Evolutionary conservation across 2,888 invertebrate genomes (phyloP), one percentile per base, ranked within the genome.

Genomic region (Drosophila leonis): DNA sequence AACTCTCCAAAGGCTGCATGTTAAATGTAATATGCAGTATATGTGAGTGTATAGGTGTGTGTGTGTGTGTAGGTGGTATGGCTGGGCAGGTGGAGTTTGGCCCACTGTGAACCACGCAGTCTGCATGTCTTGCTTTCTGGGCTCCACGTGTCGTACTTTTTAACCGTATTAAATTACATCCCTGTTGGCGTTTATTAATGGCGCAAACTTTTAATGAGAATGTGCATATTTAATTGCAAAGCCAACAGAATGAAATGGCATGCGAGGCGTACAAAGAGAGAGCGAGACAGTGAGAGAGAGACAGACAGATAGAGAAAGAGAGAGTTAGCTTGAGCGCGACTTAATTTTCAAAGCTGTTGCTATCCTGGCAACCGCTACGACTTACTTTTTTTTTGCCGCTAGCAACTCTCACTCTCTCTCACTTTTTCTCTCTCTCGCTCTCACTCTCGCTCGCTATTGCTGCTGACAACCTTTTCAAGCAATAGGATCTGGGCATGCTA

Each of bases 191-290:
- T 86, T 88, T 86, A 86, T 86, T 86, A 86, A 86, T 86, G 86
- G 86, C 88, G 87, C 86, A 86, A 86, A 88, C 87, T 86, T 86
- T 86, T 86, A 86, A 86, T 86, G 86, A 86, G 86, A 86, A 86
- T 86, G 86, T 86, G 86, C 86, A 86, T 86, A 86, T 86, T 86
- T 86, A 88, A 86, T 86, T 86, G 86, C 88, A 83, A 79, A 84
- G 83, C 82, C 80, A 84, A 82, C 67, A 46, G 69, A 83, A 81
- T 44, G 78, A 75, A 81, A 75, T 64, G 68, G 57, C 67, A 46
- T 33, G 31, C 8, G 31, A 18, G 31, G 2, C n/a, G n/a, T 10
- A 31, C 9, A 44, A 13, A 20, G n/a, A 51, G 33, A 42, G 39
- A 56, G 41, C 24, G n/a, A 29, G 18, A 12, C 29, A 15, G 15